Evolutionary conservation across 1,140 invertebrate species (phyloP).

Genomic region (Chelonus insularis): DNA sequence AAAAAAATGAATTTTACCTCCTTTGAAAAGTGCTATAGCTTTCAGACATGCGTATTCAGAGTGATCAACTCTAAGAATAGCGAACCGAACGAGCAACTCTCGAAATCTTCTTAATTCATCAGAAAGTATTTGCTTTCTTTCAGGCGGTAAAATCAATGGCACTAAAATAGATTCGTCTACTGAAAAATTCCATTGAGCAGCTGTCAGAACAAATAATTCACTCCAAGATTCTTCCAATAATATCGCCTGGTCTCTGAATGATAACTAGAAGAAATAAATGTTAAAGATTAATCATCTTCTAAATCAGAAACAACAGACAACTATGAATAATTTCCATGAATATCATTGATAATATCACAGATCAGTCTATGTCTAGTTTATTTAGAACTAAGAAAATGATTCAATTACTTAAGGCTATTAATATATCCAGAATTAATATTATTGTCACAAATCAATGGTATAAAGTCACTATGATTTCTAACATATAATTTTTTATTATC

Average conservation of each 20-base stretch:
- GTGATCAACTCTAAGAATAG: slow-evolving; percentile 71
- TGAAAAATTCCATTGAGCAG: slow-evolving; percentile 77
- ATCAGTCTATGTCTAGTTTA: too few species aligned
- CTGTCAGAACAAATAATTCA: slow-evolving; percentile 81
- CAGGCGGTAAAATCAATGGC: slow-evolving; percentile 39
- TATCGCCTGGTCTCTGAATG: slow-evolving; percentile 70
- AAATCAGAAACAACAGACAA: too few species aligned
- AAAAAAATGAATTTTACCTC: slow-evolving; percentile 70
- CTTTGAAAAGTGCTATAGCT: slow-evolving; percentile 78
- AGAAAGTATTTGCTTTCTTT: slow-evolving; percentile 52
- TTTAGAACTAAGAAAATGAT: too few species aligned
- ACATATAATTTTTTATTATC: too few species aligned
- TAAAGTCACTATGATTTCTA: too few species aligned
- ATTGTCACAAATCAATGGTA: too few species aligned
- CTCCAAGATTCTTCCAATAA: slow-evolving; percentile 80
- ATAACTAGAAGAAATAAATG: slow-evolving; percentile 61
- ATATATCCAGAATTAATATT: too few species aligned
- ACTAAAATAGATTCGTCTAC: slow-evolving; percentile 65
- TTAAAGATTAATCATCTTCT: too few species aligned
- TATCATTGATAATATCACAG: too few species aligned
- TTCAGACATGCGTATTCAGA: slow-evolving; percentile 85
- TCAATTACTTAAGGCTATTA: too few species aligned
- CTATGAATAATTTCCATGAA: too few species aligned
- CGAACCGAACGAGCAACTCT: slow-evolving; percentile 69
- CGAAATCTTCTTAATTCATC: slow-evolving; percentile 63